phyloP scores from a whole-genome alignment of 2,797 vertebrate species.

The Poeciliopsis gracilis region DNA sequence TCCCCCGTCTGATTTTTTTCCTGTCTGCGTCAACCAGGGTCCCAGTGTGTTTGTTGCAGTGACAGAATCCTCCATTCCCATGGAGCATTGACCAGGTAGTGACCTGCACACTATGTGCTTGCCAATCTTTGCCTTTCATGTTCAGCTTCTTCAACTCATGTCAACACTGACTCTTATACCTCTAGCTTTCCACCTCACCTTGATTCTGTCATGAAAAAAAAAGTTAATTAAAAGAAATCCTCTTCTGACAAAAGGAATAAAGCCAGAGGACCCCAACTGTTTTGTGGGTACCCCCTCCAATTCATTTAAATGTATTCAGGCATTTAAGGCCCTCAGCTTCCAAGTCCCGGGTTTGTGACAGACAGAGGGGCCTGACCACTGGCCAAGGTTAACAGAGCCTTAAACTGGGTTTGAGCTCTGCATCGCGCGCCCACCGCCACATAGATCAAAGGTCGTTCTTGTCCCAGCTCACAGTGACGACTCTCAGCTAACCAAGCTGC shows the following conservation, averaged over 20 bases:
- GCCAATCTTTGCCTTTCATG: slow-evolving; percentile 45
- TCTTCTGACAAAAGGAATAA: slow-evolving; percentile 42
- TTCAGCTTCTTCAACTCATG: slow-evolving; percentile 37
- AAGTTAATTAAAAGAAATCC: slow-evolving; percentile 50
- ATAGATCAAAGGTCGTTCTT: slow-evolving; percentile 69
- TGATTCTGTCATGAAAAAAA: slow-evolving; percentile 43
- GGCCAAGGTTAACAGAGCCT: slow-evolving; percentile 77
- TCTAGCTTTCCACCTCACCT: slow-evolving; percentile 48
- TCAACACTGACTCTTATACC: slow-evolving; percentile 22
- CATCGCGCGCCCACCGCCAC: slow-evolving; percentile 61
- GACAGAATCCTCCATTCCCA: slow-evolving; percentile 61
- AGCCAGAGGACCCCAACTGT: slow-evolving; percentile 50
- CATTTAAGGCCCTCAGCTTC: slow-evolving; percentile 66
- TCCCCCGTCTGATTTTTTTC: slow-evolving; percentile 32
- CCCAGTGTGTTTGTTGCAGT: slow-evolving; percentile 50
- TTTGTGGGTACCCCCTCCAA: slow-evolving; percentile 35
- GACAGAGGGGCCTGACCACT: slow-evolving; percentile 66
- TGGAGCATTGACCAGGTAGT: slow-evolving; percentile 66
- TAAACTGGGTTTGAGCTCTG: slow-evolving; percentile 76
- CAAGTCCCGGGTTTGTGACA: slow-evolving; percentile 65
- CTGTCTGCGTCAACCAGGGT: slow-evolving; percentile 56
- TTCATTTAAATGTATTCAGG: slow-evolving; percentile 67
- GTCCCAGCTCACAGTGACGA: slow-evolving; percentile 53
- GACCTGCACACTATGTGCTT: slow-evolving; percentile 66
- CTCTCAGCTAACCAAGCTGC: slow-evolving; percentile 58